phyloP scores from a whole-genome alignment of 2,113 vertebrate species.

The Tragelaphus buxtoni region DNA sequence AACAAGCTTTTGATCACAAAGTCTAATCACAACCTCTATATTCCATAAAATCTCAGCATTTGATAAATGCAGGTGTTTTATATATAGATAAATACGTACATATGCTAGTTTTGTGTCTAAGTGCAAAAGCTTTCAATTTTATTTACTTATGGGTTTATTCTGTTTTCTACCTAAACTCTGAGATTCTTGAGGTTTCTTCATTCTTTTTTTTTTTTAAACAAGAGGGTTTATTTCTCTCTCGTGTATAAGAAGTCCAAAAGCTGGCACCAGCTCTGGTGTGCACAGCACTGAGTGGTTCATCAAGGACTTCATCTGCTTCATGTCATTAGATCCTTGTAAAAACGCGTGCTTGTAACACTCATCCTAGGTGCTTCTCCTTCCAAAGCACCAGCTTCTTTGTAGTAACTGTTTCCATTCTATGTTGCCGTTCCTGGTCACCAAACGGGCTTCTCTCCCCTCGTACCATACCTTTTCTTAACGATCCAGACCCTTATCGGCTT shows the following conservation, averaged over 20 bases:
- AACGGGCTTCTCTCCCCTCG: not conserved
- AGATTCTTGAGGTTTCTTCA: not conserved
- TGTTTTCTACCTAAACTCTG: not conserved
- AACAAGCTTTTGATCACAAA: not conserved
- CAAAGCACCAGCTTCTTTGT: not conserved
- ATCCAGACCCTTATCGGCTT: conserved; percentile 21
- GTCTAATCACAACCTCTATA: not conserved
- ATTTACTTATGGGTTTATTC: not conserved
- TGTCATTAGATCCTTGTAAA: not conserved
- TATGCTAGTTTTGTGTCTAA: not conserved
- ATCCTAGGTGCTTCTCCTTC: not conserved
- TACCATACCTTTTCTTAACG: not conserved
- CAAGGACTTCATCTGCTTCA: not conserved
- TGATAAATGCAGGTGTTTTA: not conserved
- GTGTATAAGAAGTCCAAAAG: not conserved
- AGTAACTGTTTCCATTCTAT: not conserved
- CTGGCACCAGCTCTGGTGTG: not conserved
- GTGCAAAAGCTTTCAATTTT: not conserved
- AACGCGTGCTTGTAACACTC: not conserved
- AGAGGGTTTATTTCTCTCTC: not conserved
- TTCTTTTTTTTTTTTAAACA: not conserved
- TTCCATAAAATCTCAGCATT: not conserved
- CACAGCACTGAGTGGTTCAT: not conserved
- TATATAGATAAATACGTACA: not conserved
- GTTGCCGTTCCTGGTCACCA: not conserved